Evolutionary conservation across 92 coral and sea anemone genomes (phyloP), one percentile per base, ranked within the genome.

Genomic region (Nematostella vectensis): DNA sequence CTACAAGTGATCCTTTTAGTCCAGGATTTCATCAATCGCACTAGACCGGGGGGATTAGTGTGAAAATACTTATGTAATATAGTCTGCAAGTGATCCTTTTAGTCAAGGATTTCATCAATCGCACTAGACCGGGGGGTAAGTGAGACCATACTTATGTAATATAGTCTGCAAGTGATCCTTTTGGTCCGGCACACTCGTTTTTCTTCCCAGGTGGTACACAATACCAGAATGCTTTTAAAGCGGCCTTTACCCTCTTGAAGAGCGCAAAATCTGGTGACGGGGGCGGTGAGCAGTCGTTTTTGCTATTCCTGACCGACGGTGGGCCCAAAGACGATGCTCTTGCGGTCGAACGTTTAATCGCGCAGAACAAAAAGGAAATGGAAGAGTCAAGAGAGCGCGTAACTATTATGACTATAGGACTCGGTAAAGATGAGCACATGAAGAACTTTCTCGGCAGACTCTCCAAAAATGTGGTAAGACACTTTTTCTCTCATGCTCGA

Each of bases 251-350:
- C 8, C 62, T 88, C 19, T 61, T 83, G 9, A 62, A 33, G 21
- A 48, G 60, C 36, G 45, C 76, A 38, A 47, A 23, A 16, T 48
- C 47, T 64, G 43, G 11, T 44, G 24, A 29, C n/a, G 22, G 9
- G 15, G 54, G 21, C 25, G 21, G 23, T 4, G 17, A 21, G n/a
- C 67, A 68, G 55, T 69, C 91, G 9, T 70, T 73, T 11, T 58
- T 88, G 1, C 74, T 88, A 24, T 66, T 88, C 23, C 25, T 88
- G 50, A 74, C 96, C 4, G 88, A 88, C 62, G 96, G 87, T 0
- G 57, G 55, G 1, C 79, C 83, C 4, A 63, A 43, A 3, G 70
- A 29, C 31, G 27, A 15, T 11, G 45, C 44, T 29, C 13, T 49
- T 4, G 9, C 38, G 9, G 29, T 57, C 12, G 18, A 68, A 11